Evolutionary conservation across 2,888 invertebrate species (phyloP).

Genomic region (Hymenopus coronatus): DNA sequence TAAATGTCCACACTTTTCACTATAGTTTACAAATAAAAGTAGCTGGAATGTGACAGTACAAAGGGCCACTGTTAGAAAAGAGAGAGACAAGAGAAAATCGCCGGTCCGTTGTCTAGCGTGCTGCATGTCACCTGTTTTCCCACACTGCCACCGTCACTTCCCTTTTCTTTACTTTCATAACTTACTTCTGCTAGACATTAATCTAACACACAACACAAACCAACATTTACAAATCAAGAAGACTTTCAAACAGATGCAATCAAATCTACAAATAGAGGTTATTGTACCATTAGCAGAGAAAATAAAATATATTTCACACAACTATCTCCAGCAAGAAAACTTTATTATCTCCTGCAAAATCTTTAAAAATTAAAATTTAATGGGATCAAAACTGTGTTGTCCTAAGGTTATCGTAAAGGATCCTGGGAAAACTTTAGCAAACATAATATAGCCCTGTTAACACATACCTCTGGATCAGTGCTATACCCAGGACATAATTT

Average conservation of each 20-base stretch:
- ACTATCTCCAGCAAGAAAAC: too few relatives aligned
- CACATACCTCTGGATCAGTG: too few relatives aligned
- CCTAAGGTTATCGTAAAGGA: too few relatives aligned
- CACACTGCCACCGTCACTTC: neutral
- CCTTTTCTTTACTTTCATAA: neutral
- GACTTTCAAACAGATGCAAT: neutral
- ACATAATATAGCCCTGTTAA: too few relatives aligned
- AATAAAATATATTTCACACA: too few relatives aligned
- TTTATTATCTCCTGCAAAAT: too few relatives aligned
- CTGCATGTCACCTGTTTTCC: neutral
- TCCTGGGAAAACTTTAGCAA: too few relatives aligned
- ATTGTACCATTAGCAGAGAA: too few relatives aligned
- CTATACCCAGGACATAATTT: too few relatives aligned
- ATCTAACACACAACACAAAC: neutral
- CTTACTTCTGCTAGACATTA: neutral
- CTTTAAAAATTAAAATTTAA: too few relatives aligned
- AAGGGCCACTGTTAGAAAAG: neutral
- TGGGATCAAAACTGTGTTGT: too few relatives aligned
- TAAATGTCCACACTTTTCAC: constrained; percentile 35
- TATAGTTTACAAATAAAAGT: constrained; percentile 5
- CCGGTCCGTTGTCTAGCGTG: neutral
- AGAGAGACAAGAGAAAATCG: neutral
- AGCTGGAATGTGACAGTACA: neutral
- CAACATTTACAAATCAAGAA: neutral
- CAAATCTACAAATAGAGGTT: neutral